These are phyloP conservation scores for Orthonyx spaldingii DNA, from an alignment of 2,113 vertebrate species.

Conservation along the genomic window DNA sequence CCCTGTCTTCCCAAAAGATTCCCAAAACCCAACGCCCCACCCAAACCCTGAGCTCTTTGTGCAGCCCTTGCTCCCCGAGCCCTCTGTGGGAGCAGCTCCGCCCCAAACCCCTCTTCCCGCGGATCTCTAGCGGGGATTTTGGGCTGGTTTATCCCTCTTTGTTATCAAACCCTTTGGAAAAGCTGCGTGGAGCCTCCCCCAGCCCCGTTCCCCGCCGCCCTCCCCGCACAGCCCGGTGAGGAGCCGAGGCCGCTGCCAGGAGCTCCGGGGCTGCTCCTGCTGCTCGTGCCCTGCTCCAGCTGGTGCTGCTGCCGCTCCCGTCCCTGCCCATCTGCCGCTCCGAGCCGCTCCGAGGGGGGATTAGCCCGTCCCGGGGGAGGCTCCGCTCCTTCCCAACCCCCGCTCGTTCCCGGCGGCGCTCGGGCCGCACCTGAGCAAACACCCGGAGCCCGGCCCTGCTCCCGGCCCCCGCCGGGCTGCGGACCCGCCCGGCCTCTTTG, in stretches of 20 bases:
- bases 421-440: neutral
- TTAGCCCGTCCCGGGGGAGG: neutral
- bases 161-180: neutral
- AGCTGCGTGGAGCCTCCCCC: rapidly evolving
- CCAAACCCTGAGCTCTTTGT: neutral
- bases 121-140: rapidly evolving
- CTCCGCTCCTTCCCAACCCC: rapidly evolving
- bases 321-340: slow-evolving; percentile 29
- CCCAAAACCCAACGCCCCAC: neutral
- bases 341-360: neutral
- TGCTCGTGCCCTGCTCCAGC: slow-evolving; percentile 18
- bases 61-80: neutral
- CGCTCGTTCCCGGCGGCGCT: neutral
- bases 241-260: neutral
- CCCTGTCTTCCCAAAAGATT: neutral
- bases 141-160: neutral
- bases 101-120: rapidly evolving
- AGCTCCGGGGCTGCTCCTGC: neutral
- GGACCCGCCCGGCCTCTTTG: neutral
- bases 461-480: neutral
- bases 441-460: neutral
- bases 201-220: neutral
- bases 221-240: neutral
- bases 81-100: neutral
- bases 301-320: neutral